A percentile compares a stretch with the other conserved stretches of the same genome.
Evolutionary conservation across 2,888 invertebrate species (phyloP).

Genomic region (Drosophila anomalipes): DNA sequence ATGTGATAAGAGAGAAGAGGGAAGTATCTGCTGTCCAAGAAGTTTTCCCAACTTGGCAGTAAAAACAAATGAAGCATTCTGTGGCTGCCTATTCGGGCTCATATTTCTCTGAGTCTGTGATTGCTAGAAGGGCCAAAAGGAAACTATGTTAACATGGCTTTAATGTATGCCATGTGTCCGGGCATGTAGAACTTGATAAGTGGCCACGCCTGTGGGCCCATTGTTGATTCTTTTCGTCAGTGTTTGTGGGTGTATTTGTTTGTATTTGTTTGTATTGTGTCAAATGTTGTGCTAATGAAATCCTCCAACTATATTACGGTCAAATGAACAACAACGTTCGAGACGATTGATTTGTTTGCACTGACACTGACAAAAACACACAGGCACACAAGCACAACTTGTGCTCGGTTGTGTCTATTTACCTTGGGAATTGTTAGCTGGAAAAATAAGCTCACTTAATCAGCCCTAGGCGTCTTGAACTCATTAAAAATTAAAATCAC

Average conservation of each 20-base stretch:
- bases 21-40: conserved; percentile 10
- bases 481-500: conserved; percentile 83
- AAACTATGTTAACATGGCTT: conserved; percentile 73
- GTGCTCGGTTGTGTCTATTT: conserved; percentile 36
- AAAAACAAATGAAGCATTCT: conserved; percentile 79
- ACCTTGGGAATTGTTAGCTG: conserved; percentile 50
- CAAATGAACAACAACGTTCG: conserved; percentile 71
- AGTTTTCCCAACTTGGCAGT: conserved; percentile 61
- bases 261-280: conserved; percentile 64
- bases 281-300: conserved; percentile 81
- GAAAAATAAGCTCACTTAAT: conserved; percentile 72
- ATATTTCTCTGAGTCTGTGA: conserved; percentile 29
- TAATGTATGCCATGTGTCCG: conserved; percentile 60
- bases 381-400: conserved; percentile 5
- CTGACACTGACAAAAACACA: conserved; percentile 16
- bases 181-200: conserved; percentile 68
- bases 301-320: conserved; percentile 69
- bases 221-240: conserved; percentile 63
- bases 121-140: conserved; percentile 37
- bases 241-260: conserved; percentile 11
- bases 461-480: conserved; percentile 59
- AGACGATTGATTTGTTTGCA: conserved; percentile 72
- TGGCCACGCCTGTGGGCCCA: conserved; percentile 70
- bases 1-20: background rate
- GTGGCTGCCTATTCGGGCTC: conserved; percentile 47